A percentile compares a stretch with the other conserved stretches of the same genome.
Conservation (phyloP, 2,113 vertebrate genomes). For the Nycticryphes semicollaris region DNA sequence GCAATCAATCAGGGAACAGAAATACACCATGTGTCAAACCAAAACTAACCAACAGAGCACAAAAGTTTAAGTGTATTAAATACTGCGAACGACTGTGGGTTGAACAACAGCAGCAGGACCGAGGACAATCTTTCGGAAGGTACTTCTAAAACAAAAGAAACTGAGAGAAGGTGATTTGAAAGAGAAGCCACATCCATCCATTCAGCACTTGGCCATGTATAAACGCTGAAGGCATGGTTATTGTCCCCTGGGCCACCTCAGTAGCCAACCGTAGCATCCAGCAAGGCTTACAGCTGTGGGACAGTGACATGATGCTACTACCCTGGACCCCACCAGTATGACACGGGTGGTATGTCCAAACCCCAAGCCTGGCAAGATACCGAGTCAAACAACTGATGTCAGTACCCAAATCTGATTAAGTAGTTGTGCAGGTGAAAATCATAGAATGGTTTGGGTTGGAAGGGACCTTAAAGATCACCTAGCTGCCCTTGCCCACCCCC, state of each 20-base stretch:
- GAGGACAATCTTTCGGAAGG: background rate
- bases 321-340: background rate
- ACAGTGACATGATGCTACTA: background rate
- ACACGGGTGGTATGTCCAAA: background rate
- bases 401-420: background rate
- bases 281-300: background rate
- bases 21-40: constrained; percentile 32
- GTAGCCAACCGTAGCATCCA: background rate
- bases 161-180: background rate
- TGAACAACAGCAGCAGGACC: background rate
- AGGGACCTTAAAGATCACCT: too few relatives aligned
- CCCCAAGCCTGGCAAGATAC: background rate
- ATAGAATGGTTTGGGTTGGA: too few relatives aligned
- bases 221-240: background rate
- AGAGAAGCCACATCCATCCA: background rate
- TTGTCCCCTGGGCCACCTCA: background rate
- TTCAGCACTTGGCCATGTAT: background rate
- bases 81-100: background rate
- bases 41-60: constrained; percentile 3
- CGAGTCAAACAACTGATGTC: background rate
- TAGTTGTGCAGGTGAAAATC: background rate
- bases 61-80: constrained; percentile 7
- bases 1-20: constrained; percentile 40
- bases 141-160: background rate
- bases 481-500: too few relatives aligned